Percentiles rank a stretch among this genome's conserved stretches.
phyloP scores from a whole-genome alignment of 2,888 invertebrate genomes.

The Antitype chi region DNA sequence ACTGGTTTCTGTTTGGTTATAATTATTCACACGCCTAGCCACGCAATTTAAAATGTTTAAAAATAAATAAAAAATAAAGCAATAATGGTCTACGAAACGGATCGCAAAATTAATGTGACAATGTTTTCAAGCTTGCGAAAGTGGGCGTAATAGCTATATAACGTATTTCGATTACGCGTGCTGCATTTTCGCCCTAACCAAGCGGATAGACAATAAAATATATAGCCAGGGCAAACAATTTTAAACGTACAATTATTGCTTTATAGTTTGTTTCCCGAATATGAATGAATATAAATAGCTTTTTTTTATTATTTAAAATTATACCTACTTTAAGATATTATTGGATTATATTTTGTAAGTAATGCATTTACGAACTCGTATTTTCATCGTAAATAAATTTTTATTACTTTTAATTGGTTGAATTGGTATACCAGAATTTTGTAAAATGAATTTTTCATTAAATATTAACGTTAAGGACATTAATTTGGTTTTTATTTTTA shows the following conservation, averaged over 20 bases:
- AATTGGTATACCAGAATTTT: constrained; percentile 85
- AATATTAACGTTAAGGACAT: constrained; percentile 79
- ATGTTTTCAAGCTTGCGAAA: not conserved
- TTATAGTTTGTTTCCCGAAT: constrained; percentile 38
- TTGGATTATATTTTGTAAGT: constrained; percentile 75
- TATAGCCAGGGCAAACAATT: constrained; percentile 5
- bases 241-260: constrained; percentile 50
- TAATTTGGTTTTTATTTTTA: constrained; percentile 46
- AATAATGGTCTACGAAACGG: constrained; percentile 19
- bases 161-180: not conserved
- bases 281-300: not conserved
- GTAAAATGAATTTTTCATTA: constrained; percentile 88
- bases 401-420: constrained; percentile 77
- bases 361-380: constrained; percentile 80
- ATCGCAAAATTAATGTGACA: not conserved
- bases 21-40: constrained; percentile 7
- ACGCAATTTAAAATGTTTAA: not conserved
- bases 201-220: not conserved
- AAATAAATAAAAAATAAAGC: constrained; percentile 46
- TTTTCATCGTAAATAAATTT: constrained; percentile 74
- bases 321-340: constrained; percentile 60
- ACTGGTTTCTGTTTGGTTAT: constrained; percentile 31
- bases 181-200: not conserved
- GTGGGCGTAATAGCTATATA: not conserved
- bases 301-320: constrained; percentile 46